Evolutionary conservation across 2,888 invertebrate species (phyloP), one percentile per base, ranked within the genome.

Genomic region (Oscheius sp.): DNA sequence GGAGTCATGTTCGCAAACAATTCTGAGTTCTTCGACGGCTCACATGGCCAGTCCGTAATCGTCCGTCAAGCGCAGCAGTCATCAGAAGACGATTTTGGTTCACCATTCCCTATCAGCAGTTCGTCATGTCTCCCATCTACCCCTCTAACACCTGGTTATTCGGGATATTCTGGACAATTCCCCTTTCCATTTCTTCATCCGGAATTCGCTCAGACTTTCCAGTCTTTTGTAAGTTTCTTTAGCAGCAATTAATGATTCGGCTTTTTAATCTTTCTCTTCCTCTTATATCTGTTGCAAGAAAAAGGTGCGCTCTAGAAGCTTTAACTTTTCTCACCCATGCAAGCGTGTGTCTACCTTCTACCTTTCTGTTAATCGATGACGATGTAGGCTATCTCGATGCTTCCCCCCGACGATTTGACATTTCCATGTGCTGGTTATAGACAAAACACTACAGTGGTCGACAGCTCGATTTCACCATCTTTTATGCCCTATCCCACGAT

Each of bases 1-100:
- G 62, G 47, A 62, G 62, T 62, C 62, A 62, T 62, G 62, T 62
- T 62, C 62, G 62, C 62, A 62, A 62, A 62, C 49, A 62, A 45
- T 62, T 49, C 47, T 33, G 47, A 47, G 32, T 62, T 47, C 33
- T 62, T 62, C 47, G 62, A 62, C 32, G 47, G 32, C 17, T 45
- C 62, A 33, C 47, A 47, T 4, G 26, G 33, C 5, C 62, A 62
- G 62, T 62, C 62, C 4, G 62, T 62, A 44, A 62, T 62, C 62
- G 62, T 62, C 17, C 28, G 62, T 26, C 62, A 62, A 33, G 47
- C 47, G 32, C 28, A 24, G 44, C 47, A 49, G 22, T 30, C 54
- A n/a, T 4, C 17, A 14, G 24, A 41, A 8, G 41, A 41, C 14
- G 41, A 57, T 9, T 57, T 57, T 57, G 51, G 51, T 51, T 22